Conservation (phyloP, 2,888 invertebrate species). For the Eucera pruinosa region DNA sequence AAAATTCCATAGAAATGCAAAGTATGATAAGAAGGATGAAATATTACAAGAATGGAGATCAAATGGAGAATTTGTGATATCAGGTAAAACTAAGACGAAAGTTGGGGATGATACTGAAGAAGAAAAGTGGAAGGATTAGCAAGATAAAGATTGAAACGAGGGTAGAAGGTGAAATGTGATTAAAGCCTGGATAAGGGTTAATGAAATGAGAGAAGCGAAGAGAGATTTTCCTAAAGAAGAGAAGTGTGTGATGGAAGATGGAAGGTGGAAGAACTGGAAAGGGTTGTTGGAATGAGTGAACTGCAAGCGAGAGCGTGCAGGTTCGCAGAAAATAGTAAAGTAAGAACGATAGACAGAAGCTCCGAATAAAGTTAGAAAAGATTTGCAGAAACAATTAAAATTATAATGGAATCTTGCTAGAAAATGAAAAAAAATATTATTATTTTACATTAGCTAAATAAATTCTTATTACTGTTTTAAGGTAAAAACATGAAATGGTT, state of each 20-base stretch:
- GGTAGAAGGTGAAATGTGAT: not conserved
- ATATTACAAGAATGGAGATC: not conserved
- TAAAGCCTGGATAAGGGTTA: slow-evolving; percentile 15
- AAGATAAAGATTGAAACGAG: slow-evolving; percentile 2
- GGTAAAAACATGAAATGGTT: too few relatives aligned
- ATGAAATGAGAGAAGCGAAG: slow-evolving; percentile 3
- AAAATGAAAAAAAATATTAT: not conserved
- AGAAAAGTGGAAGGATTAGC: not conserved
- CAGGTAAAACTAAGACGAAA: not conserved
- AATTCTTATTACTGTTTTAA: too few relatives aligned
- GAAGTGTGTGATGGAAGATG: not conserved
- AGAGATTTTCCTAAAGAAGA: not conserved
- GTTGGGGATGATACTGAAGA: not conserved
- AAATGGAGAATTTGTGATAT: not conserved
- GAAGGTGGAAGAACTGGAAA: not conserved
- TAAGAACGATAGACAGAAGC: not conserved
- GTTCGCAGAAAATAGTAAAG: not conserved
- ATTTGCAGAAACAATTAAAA: too few relatives aligned
- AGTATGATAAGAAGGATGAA: not conserved
- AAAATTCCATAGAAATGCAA: too few relatives aligned
- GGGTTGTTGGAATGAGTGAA: not conserved
- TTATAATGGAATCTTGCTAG: too few relatives aligned
- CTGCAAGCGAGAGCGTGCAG: not conserved
- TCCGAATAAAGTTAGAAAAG: too few relatives aligned
- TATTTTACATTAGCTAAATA: too few relatives aligned